Percentiles rank a stretch among this genome's conserved stretches.
These are phyloP conservation scores for Plusia festucae DNA, from an alignment of 2,888 invertebrate genomes.

Conservation along the genomic window DNA sequence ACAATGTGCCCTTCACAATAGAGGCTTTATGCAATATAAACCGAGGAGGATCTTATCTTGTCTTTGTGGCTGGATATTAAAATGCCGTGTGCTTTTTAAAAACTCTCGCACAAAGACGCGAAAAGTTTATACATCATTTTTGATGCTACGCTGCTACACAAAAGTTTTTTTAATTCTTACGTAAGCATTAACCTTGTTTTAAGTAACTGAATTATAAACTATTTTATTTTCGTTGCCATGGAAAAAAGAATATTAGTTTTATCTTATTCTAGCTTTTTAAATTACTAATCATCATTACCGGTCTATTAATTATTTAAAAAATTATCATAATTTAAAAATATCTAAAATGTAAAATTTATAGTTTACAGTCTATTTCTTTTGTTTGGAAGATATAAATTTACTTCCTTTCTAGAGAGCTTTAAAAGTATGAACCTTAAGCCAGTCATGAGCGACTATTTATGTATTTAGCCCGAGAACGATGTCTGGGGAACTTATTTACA, in stretches of 20 bases:
- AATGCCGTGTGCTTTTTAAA: constrained; percentile 26
- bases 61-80: constrained; percentile 44
- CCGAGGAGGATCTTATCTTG: constrained; percentile 37
- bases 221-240: not conserved
- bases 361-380: not conserved
- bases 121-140: not conserved
- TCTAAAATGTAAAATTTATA: too few species aligned
- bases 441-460: constrained; percentile 4
- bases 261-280: too few species aligned
- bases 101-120: constrained; percentile 10
- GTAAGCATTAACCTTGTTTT: not conserved
- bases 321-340: too few species aligned
- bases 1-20: constrained; percentile 41
- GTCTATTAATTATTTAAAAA: too few species aligned
- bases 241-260: not conserved
- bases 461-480: constrained; percentile 4
- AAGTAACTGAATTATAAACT: not conserved
- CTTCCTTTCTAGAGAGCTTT: not conserved
- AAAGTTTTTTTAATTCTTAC: not conserved
- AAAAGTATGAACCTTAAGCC: not conserved
- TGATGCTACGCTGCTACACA: not conserved
- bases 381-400: not conserved
- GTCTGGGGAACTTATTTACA: constrained; percentile 1
- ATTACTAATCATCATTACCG: too few species aligned
- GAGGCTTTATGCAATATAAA: constrained; percentile 32